Evolutionary conservation across 1,140 invertebrate genomes (phyloP), one percentile per base, ranked within the genome.

Genomic region (Drosophila pectinifera): DNA sequence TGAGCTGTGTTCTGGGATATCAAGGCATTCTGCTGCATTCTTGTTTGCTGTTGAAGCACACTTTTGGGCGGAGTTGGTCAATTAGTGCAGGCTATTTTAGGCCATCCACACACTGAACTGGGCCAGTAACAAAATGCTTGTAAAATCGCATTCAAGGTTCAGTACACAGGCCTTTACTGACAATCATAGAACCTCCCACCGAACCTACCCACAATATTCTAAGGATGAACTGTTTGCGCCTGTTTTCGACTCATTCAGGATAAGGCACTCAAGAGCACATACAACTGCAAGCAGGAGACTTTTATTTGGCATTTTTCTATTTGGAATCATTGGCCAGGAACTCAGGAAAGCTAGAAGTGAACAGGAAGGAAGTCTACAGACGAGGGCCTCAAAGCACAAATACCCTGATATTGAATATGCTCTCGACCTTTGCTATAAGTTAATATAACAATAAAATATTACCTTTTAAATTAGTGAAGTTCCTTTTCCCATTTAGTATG

Each of bases 291-390:
- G 13, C 48, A 7, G 14, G 14, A 34, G 28, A 51, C 14, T 51
- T 51, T 51, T 51, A 36, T 53, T 53, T 53, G 31, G 18, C 49
- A 53, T 36, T 53, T 53, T 53, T 53, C 49, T 36, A 22, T 34
- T 36, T n/a, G 11, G 36, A 53, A 53, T 53, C 49, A 53, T 53
- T 36, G 49, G 18, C 28, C 31, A 53, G 49, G 49, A 53, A 20
- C 13, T 53, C 31, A 53, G 49, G 34, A 53, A 4, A n/a, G 7
- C 3, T 20, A 36, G 49, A 36, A 53, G 22, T 36, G 49, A 36
- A 51, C 13, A 20, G 4, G 10, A 36, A 1, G 28, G 1, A 22
- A 14, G 0, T 4, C 14, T 5, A 14, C 4, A 5, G 7, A 8
- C 4, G 1, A 20, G 28, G 14, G 49, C 20, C 18, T 36, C 13